Conservation (phyloP, 1,140 invertebrate species). For the Zaprionus vittiger region DNA sequence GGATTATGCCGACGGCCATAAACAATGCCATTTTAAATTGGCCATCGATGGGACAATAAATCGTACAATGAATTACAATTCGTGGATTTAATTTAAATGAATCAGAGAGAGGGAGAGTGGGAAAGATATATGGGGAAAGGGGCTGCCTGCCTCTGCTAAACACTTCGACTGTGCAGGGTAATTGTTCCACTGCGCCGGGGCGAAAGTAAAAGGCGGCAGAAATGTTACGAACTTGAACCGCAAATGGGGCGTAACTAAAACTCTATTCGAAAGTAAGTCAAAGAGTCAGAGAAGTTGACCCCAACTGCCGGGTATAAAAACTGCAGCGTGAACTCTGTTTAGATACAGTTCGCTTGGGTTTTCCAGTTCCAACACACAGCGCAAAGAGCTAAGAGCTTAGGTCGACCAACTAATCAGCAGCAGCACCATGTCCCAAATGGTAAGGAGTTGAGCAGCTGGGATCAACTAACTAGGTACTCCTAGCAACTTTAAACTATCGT, state of each 20-base stretch:
- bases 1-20: slow-evolving; percentile 72
- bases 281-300: not conserved
- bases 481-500: not conserved
- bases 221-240: slow-evolving; percentile 57
- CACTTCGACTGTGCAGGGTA: slow-evolving; percentile 25
- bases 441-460: slow-evolving; percentile 26
- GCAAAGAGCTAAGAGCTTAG: slow-evolving; percentile 44
- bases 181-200: slow-evolving; percentile 41
- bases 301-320: slow-evolving; percentile 32
- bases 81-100: slow-evolving; percentile 54
- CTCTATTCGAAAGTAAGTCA: slow-evolving; percentile 59
- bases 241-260: slow-evolving; percentile 70
- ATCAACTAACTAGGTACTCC: not conserved
- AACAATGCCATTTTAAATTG: slow-evolving; percentile 82
- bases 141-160: not conserved
- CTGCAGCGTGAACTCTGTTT: slow-evolving; percentile 16
- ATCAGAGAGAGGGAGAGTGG: slow-evolving; percentile 15
- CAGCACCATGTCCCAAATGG: slow-evolving; percentile 73
- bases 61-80: slow-evolving; percentile 76
- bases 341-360: slow-evolving; percentile 64
- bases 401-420: slow-evolving; percentile 54
- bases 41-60: slow-evolving; percentile 76
- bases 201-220: slow-evolving; percentile 56
- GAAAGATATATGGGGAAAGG: slow-evolving; percentile 21
- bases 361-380: slow-evolving; percentile 47